Evolutionary conservation across 2,888 invertebrate species (phyloP).

Genomic region (Mesoligia furuncula): DNA sequence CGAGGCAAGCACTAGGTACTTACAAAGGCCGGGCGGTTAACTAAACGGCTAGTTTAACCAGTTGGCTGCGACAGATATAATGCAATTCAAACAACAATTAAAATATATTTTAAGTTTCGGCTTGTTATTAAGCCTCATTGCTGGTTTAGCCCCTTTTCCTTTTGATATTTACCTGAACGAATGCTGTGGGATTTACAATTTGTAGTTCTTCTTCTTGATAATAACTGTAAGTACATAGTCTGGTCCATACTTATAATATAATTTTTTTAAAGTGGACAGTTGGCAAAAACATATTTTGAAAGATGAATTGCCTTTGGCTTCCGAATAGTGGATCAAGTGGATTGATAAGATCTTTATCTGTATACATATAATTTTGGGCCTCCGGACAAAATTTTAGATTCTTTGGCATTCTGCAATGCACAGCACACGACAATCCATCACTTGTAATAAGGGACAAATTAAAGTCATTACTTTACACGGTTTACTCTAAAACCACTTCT

Average conservation of each 20-base stretch:
- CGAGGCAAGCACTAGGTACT: too few species aligned
- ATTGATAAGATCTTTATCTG: background rate
- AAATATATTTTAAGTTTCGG: too few species aligned
- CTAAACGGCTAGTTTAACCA: too few species aligned
- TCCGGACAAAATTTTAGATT: background rate
- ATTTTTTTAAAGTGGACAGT: background rate
- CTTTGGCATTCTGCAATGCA: slow-evolving; percentile 35
- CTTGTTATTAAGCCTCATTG: background rate
- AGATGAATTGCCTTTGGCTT: background rate
- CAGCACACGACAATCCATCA: slow-evolving; percentile 35
- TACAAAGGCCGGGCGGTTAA: too few species aligned
- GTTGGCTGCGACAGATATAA: background rate
- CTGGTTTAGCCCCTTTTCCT: background rate
- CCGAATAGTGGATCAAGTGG: background rate
- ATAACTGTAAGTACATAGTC: background rate
- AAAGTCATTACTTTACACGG: slow-evolving; percentile 40
- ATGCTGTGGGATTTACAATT: background rate
- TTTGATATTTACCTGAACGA: background rate
- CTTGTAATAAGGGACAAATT: slow-evolving; percentile 43
- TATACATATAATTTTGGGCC: background rate
- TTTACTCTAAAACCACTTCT: slow-evolving; percentile 30
- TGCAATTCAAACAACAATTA: background rate
- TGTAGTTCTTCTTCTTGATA: background rate
- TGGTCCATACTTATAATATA: background rate
- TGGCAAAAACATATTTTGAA: background rate